Evolutionary conservation across 2,888 invertebrate species (phyloP).

Genomic region (Heliconius charithonia): DNA sequence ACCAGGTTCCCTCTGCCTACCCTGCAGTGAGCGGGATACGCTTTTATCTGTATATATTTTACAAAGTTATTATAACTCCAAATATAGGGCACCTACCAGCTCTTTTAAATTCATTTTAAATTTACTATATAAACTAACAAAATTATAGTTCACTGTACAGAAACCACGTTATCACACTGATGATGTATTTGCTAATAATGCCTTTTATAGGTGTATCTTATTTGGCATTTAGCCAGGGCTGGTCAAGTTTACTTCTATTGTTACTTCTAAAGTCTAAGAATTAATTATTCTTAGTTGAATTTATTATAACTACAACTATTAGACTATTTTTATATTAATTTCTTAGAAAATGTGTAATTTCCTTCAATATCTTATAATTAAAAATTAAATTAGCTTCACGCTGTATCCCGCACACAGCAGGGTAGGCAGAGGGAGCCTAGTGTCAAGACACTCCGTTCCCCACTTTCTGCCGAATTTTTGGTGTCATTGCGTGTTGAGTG

Average conservation of each 20-base stretch:
- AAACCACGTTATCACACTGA: conserved; percentile 48
- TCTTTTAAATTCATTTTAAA: conserved; percentile 14
- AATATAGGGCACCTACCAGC: neutral
- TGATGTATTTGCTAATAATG: conserved; percentile 51
- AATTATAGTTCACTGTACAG: conserved; percentile 26
- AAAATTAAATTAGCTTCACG: no score
- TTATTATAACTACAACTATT: neutral
- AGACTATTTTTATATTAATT: neutral
- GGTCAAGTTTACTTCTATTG: conserved; percentile 47
- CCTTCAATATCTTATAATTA: neutral
- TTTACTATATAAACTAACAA: neutral
- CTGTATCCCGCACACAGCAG: no score
- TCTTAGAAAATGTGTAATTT: neutral
- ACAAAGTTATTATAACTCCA: neutral
- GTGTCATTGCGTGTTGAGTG: no score
- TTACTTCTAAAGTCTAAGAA: conserved; percentile 6
- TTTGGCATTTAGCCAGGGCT: conserved; percentile 52
- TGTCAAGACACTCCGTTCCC: no score
- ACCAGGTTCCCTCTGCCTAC: no score
- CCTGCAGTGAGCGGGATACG: no score
- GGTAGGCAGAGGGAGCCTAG: no score
- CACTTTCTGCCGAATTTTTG: no score
- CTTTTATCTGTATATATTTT: no score
- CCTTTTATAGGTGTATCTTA: conserved; percentile 56
- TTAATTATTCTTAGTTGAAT: neutral